phyloP scores from a whole-genome alignment of 1,140 invertebrate species.

The Sweltsa coloradensis region DNA sequence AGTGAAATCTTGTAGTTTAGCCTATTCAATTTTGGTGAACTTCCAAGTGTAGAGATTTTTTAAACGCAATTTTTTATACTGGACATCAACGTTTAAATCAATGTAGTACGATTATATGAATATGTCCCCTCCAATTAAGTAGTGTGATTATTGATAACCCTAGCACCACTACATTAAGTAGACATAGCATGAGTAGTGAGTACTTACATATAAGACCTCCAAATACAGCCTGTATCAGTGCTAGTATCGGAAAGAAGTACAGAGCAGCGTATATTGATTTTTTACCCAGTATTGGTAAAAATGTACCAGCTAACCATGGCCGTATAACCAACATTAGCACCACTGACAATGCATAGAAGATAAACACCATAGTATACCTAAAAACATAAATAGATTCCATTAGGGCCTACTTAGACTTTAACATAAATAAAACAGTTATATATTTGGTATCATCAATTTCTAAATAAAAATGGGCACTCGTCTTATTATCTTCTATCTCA shows the following conservation, averaged over 20 bases:
- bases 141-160: slow-evolving; percentile 8
- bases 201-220: slow-evolving; percentile 83
- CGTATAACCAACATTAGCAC: slow-evolving; percentile 67
- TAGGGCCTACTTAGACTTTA: too few relatives aligned
- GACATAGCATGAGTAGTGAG: background rate
- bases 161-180: background rate
- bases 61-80: too few relatives aligned
- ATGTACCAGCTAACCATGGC: slow-evolving; percentile 51
- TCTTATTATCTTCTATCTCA: background rate
- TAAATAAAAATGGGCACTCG: background rate
- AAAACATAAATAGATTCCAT: slow-evolving; percentile 29
- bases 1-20: too few relatives aligned
- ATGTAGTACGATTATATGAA: too few relatives aligned
- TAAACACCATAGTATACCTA: slow-evolving; percentile 89
- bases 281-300: slow-evolving; percentile 51
- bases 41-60: too few relatives aligned
- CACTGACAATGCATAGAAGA: slow-evolving; percentile 80
- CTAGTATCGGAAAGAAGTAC: slow-evolving; percentile 86
- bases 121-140: too few relatives aligned
- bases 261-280: slow-evolving; percentile 84
- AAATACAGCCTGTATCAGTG: slow-evolving; percentile 76
- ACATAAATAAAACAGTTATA: too few relatives aligned
- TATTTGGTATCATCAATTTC: too few relatives aligned
- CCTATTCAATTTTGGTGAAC: too few relatives aligned
- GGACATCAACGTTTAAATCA: too few relatives aligned